phyloP scores from a whole-genome alignment of 2,797 vertebrate genomes.

The Mormyrus proboscirostris region DNA sequence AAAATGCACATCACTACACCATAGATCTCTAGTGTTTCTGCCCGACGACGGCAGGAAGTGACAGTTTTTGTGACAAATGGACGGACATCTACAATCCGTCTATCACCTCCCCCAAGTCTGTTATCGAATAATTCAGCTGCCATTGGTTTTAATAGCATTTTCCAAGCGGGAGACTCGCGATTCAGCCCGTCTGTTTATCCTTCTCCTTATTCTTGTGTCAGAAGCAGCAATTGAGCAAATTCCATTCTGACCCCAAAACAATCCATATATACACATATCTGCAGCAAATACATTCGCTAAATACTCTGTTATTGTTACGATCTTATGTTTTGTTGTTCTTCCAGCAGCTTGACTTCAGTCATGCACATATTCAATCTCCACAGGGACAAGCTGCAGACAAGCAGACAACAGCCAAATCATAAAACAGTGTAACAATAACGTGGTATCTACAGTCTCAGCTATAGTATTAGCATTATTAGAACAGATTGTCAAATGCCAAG shows the following conservation, averaged over 20 bases:
- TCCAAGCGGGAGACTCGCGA: background rate
- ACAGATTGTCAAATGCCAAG: background rate
- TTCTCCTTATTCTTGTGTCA: background rate
- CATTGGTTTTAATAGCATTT: background rate
- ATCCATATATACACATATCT: background rate
- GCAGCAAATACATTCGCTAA: background rate
- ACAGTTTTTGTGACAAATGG: background rate
- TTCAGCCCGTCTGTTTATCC: background rate
- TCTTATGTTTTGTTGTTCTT: background rate
- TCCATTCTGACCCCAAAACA: background rate
- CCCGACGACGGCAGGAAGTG: background rate
- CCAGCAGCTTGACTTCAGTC: background rate
- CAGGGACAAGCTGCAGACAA: background rate
- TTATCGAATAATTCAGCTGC: background rate
- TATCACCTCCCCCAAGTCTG: background rate
- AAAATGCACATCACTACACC: background rate
- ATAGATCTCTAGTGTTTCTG: background rate
- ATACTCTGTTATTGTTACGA: background rate
- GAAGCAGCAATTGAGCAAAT: background rate
- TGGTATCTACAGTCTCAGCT: background rate
- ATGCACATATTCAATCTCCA: background rate
- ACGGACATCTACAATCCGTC: background rate
- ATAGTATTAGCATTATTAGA: background rate
- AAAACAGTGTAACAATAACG: background rate
- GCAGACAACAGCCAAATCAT: background rate